Percentiles rank a stretch among this genome's conserved stretches.
Conservation (phyloP, 2,888 invertebrate genomes). For the Amphipoea lucens region DNA sequence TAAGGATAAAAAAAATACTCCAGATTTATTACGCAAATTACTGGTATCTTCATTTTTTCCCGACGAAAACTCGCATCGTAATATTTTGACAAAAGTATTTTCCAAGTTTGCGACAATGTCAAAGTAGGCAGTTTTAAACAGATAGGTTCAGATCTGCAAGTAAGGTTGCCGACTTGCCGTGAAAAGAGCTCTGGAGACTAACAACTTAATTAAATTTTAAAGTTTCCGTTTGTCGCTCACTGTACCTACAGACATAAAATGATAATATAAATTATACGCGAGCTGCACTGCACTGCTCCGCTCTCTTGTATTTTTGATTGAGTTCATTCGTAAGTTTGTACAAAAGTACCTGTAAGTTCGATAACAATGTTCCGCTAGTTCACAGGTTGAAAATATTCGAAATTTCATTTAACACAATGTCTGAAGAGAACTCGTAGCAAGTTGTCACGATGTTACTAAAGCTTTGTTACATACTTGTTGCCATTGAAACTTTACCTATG, state of each 20-base stretch:
- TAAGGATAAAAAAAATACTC: conserved; percentile 77
- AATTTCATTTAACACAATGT: conserved; percentile 73
- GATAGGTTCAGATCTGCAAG: conserved; percentile 69
- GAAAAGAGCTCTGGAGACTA: conserved; percentile 73
- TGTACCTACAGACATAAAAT: conserved; percentile 58
- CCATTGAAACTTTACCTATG: conserved; percentile 73
- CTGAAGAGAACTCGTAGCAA: conserved; percentile 69
- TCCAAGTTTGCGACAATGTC: conserved; percentile 26
- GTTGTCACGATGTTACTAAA: conserved; percentile 70
- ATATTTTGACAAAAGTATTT: conserved; percentile 60
- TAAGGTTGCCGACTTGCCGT: conserved; percentile 63
- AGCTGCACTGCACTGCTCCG: conserved; percentile 34
- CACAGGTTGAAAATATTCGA: conserved; percentile 59
- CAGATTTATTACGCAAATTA: conserved; percentile 77
- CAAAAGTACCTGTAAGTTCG: conserved; percentile 55
- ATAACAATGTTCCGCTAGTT: conserved; percentile 53
- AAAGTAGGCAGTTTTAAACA: conserved; percentile 47
- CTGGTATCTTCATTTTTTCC: conserved; percentile 71
- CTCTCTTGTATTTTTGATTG: conserved; percentile 53
- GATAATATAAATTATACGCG: conserved; percentile 45
- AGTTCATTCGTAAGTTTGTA: conserved; percentile 58
- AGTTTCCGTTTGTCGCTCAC: conserved; percentile 70
- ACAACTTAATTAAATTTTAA: conserved; percentile 77
- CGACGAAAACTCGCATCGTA: conserved; percentile 60
- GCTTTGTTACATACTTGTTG: conserved; percentile 71